Base-by-base conservation (phyloP, 2,888 invertebrate genomes). In the Drosophila meridiana region DNA sequence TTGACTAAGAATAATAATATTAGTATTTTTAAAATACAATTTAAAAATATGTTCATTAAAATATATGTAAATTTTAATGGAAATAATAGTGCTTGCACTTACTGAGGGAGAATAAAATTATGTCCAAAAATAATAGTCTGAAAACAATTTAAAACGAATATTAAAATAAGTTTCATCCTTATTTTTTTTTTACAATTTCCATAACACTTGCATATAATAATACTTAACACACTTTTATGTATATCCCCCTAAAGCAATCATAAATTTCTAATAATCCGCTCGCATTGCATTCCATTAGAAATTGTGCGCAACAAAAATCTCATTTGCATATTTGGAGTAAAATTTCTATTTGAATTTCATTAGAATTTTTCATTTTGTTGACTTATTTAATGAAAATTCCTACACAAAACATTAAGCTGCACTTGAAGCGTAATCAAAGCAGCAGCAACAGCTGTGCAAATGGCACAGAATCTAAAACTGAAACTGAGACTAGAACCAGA, bases 371-470 rank as follows among this genome's bases (percentile, higher is more conserved):
- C 4, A 7, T 14, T 9, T 50, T 32, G 2, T 13, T 20, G 1
- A 0, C 28, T 7, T 38, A 28, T 55, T 55, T 55, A 38, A 87
- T 87, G 65, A 67, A 73, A 85, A 83, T 85, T 82, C 70, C 58
- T 47, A 9, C 61, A 45, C 64, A 83, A 40, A 55, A 45, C 81
- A 77, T 76, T 76, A 40, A 69, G 40, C 68, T 65, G 85, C 69
- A 76, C 62, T 65, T 76, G 34, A 60, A 42, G 72, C 65, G 67
- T 84, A 78, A 78, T 67, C 34, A 67, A 56, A 68, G 30, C 45
- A 59, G 62, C 60, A 69, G 82, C 70, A 65, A 20, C 65, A 69
- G 85, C 70, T 87, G 79, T 34, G 63, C 55, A 53, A 68, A 57
- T 57, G 48, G 56, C 36, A 30, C 55, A 65, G 28, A 50, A 59